phyloP scores from a whole-genome alignment of 2,888 invertebrate genomes.

The Hirtodrosophila confusa region DNA sequence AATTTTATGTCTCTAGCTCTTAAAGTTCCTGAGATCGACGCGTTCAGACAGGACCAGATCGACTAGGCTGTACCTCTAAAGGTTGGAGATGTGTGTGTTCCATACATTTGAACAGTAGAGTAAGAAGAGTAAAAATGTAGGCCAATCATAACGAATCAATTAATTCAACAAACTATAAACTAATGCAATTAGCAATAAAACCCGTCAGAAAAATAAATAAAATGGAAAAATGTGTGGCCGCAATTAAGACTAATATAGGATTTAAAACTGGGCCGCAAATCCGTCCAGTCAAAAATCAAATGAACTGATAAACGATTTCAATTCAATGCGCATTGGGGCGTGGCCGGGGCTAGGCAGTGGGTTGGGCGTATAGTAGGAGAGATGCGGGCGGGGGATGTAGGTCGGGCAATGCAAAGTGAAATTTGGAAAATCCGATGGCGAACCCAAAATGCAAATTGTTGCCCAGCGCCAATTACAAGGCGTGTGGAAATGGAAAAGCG shows the following conservation, averaged over 20 bases:
- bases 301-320: conserved; percentile 65
- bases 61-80: too few species aligned
- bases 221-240: conserved; percentile 12
- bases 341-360: background rate
- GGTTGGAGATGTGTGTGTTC: too few species aligned
- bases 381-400: background rate
- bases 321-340: conserved; percentile 42
- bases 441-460: conserved; percentile 42
- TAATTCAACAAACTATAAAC: conserved; percentile 15
- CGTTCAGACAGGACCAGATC: too few species aligned
- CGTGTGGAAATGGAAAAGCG: background rate
- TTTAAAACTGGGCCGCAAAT: conserved; percentile 39
- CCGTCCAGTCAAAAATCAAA: conserved; percentile 55
- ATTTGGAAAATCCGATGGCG: conserved; percentile 51
- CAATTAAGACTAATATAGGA: conserved; percentile 40
- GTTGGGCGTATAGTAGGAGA: background rate
- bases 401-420: conserved; percentile 41
- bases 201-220: conserved; percentile 9
- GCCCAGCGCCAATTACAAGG: conserved; percentile 53
- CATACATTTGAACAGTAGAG: too few species aligned
- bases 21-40: too few species aligned
- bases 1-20: too few species aligned
- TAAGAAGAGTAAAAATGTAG: too few species aligned
- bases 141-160: background rate
- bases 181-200: conserved; percentile 40